phyloP scores from a whole-genome alignment of 2,888 invertebrate genomes.

The Napeogenes sylphis region DNA sequence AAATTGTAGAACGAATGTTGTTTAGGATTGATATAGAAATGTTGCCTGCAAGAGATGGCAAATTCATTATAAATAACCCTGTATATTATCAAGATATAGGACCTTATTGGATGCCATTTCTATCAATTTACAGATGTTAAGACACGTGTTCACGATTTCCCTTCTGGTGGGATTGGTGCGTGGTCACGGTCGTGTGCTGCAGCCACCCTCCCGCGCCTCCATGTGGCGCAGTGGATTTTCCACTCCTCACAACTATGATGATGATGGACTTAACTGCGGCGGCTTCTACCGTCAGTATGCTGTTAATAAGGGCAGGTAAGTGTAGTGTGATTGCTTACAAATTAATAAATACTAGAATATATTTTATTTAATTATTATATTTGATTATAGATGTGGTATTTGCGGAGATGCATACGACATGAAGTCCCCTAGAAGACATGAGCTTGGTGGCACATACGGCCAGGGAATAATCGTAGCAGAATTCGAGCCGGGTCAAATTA shows the following conservation, averaged over 20 bases:
- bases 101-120: neutral
- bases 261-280: conserved; percentile 89
- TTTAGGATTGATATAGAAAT: too few relatives aligned
- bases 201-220: conserved; percentile 87
- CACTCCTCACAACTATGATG: conserved; percentile 88
- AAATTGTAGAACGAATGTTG: too few relatives aligned
- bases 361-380: too few relatives aligned
- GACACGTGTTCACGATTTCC: conserved; percentile 36
- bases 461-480: conserved; percentile 84
- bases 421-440: conserved; percentile 83
- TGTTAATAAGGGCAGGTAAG: conserved; percentile 83
- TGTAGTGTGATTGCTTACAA: conserved; percentile 12
- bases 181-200: conserved; percentile 83
- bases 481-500: conserved; percentile 80
- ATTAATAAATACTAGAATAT: too few relatives aligned
- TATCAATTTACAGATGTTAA: conserved; percentile 44
- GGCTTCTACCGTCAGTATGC: conserved; percentile 77
- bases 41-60: neutral
- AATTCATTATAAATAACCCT: too few relatives aligned
- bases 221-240: conserved; percentile 90
- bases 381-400: conserved; percentile 81
- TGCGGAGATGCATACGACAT: conserved; percentile 90
- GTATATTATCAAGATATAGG: too few relatives aligned
- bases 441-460: conserved; percentile 88
- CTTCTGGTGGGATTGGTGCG: conserved; percentile 45